Base-by-base conservation (phyloP, 2,797 vertebrate genomes). In the Otolemur crassicaudatus region DNA sequence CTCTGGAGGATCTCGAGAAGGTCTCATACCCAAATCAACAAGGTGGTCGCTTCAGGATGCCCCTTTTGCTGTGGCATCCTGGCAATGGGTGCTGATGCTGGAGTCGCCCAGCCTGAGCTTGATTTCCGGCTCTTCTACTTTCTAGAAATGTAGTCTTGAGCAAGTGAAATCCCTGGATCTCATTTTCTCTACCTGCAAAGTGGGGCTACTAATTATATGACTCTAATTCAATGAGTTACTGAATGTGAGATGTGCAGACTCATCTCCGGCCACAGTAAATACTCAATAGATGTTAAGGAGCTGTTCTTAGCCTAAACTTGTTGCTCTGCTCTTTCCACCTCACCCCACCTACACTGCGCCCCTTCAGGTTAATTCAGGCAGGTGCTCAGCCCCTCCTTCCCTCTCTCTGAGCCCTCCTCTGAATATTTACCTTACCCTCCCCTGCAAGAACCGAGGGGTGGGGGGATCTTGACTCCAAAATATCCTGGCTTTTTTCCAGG, bases 401-500 rank as follows among this genome's bases (percentile, higher is more conserved):
- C 49, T 37, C 7, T 53, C 7, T 8, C 63, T 17, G 17, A 82
- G 29, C 19, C 22, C 43, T 93, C 46, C 25, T 34, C 79, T 22
- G n/a, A 79, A 53, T 25, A 6, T 40, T 88, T 34, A 63, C 67
- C 27, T 37, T 22, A 27, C 40, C 67, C 34, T 43, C 10, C 40
- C n/a, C 60, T 31, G 31, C 31, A 56, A 90, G 73, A 25, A 37
- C 12, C 10, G 60, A 37, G 16, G 67, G 49, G 14, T 29, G 3
- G 31, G n/a, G 83, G 77, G 25, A 76, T 61, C 96, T 98, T 96
- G 95, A 97, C 65, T 95, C 79, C 75, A 82, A 97, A 97, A 96
- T 94, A 95, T 37, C 75, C 86, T 98, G 97, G 94, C 96, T 96
- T 97, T 95, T 86, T 96, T 96, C 97, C 92, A 97, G 20, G 34